Evolutionary conservation across 2,797 vertebrate species (phyloP), one percentile per base, ranked within the genome.

Genomic region (Monodelphis domestica): DNA sequence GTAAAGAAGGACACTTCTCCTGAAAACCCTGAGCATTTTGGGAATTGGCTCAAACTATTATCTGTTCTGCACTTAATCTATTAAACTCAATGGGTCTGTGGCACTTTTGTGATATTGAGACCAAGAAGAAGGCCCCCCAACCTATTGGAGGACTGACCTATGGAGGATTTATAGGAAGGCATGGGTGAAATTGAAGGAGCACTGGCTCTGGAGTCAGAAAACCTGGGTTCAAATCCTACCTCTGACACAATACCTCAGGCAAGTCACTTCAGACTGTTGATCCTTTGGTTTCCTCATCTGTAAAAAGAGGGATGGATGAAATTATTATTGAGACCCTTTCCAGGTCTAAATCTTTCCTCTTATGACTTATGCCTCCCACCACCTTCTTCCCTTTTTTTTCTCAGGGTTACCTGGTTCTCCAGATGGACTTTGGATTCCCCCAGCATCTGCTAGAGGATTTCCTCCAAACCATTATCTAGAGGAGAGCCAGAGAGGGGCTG

Each of bases 371-470:
- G 21, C 87, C 78, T 51, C 56, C 26, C 38, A 94, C 10, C 21
- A 38, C 1, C 3, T 24, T 54, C 38, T 89, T 51, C 30, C 45
- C 89, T 88, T 57, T 95, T 38, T 78, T 1, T 56, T 5, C 59
- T 90, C 92, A 99, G 99, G 99, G 99, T 59, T 99, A 98, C 11
- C 57, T 98, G 78, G 93, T 99, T 33, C 97, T 99, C 38, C 99
- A 99, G 95, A 98, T 99, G 98, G 99, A 99, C 96, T 99, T 99
- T 92, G 98, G 98, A 50, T 99, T 99, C 96, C 99, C 99, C 0
- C 98, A 99, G 91, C 99, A 99, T 96, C 98, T 99, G 94, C 98
- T 99, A 12, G 98, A 99, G 26, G 98, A 99, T 53, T 99, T 99
- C 95, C 98, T 99, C 55, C 98, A 96, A 96, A 98, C 96, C 89